Base-by-base conservation (phyloP, 53 echinoderm and acorn worm genomes). In the Apostichopus leukothele region DNA sequence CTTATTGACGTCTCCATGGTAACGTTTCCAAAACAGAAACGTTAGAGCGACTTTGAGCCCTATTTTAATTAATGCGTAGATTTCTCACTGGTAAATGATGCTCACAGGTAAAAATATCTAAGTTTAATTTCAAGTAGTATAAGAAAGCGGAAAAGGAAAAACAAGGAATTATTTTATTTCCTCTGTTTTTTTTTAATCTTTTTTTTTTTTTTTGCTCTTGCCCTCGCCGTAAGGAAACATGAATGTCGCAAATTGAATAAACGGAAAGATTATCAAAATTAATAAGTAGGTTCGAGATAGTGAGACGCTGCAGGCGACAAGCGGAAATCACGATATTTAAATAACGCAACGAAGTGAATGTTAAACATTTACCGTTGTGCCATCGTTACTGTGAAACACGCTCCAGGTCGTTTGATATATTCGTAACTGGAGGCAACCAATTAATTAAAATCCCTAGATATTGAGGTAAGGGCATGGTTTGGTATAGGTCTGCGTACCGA, bases 331-430 rank as follows among this genome's bases (percentile, higher is more conserved):
- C 71, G 71, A 18, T 71, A 71, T 13, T 18, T 71, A 71, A 71
- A 18, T 71, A 71, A 71, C 18, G 18, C 71, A 71, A 18, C 71
- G 71, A 71, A 71, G 71, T 19, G 71, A 16, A 71, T 18, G 71
- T 63, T 63, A 63, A 63, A 63, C 63, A 63, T 63, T 63, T 71
- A 71, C 71, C 71, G 71, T 71, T 71, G 20, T n/a, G n/a, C 71
- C 71, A 19, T 71, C 71, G 14, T 71, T 6, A 71, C 20, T 71
- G 71, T 71, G 6, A 71, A 18, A 71, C 20, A 6, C n/a, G 20
- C 71, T 71, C 18, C 71, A 6, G 14, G 71, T 71, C 71, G 71
- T 71, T 71, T 71, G 18, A n/a, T 71, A 18, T 71, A 4, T 71
- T 71, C 71, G 18, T 7, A 71, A 18, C 71, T 71, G 18, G 14